Percentiles rank a stretch among this genome's conserved stretches.
phyloP scores from a whole-genome alignment of 2,113 vertebrate species.

The Notechis scutatus region DNA sequence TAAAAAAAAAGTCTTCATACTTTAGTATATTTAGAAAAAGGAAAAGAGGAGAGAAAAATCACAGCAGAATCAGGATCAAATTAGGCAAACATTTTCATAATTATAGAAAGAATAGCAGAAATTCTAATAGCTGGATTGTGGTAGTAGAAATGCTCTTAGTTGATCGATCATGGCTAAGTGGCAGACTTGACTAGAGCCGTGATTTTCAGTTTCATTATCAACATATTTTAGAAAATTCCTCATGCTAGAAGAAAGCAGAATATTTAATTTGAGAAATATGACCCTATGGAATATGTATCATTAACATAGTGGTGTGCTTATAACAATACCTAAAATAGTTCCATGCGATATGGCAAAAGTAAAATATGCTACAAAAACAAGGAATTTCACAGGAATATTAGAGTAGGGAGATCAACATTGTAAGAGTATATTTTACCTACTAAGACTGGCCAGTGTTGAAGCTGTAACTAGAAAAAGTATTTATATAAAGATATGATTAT shows the following conservation, averaged over 20 bases:
- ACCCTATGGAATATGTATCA: neutral
- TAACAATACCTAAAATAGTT: neutral
- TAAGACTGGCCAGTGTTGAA: neutral
- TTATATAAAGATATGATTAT: neutral
- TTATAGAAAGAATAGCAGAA: neutral
- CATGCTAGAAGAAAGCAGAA: neutral
- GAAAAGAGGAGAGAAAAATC: neutral
- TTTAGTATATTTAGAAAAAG: neutral
- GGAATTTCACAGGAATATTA: neutral
- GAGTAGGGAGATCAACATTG: neutral
- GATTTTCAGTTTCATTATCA: neutral
- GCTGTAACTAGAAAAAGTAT: neutral
- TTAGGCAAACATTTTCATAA: neutral
- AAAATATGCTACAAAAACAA: neutral
- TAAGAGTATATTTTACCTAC: neutral
- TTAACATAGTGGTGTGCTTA: rapidly evolving
- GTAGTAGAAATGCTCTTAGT: neutral
- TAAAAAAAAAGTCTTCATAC: neutral
- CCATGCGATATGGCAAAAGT: neutral
- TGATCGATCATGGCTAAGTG: neutral
- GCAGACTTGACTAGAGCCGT: neutral
- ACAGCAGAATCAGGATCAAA: neutral
- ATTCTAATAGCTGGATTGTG: neutral
- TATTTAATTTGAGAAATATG: neutral
- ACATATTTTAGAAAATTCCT: neutral